Percentiles rank a stretch among this genome's conserved stretches.
These are phyloP conservation scores for Cephus nigrinus DNA, from an alignment of 2,888 invertebrate genomes.

Conservation along the genomic window DNA sequence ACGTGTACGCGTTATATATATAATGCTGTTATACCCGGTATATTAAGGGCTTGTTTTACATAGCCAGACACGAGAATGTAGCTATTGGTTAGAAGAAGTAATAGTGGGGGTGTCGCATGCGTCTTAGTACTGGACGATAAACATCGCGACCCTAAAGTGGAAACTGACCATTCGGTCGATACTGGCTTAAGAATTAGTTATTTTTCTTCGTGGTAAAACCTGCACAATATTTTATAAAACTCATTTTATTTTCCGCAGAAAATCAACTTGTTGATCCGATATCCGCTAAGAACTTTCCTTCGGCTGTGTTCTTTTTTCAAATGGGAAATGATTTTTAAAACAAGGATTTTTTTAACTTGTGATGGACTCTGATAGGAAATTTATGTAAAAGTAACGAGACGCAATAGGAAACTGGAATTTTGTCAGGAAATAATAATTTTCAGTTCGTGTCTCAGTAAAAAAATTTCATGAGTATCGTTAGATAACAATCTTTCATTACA, in stretches of 20 bases:
- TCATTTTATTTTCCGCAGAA: not conserved
- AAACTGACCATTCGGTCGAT: constrained; percentile 40
- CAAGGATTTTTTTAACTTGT: not conserved
- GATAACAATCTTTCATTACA: not conserved
- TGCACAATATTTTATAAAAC: not conserved
- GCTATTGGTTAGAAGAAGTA: constrained; percentile 11
- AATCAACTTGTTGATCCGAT: not conserved
- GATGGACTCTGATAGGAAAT: not conserved
- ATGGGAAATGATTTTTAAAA: not conserved
- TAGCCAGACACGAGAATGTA: constrained; percentile 21
- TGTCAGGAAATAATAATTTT: not conserved
- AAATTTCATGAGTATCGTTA: not conserved
- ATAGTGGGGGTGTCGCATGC: constrained; percentile 6
- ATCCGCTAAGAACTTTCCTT: not conserved
- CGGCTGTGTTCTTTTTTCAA: not conserved
- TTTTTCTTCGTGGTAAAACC: not conserved
- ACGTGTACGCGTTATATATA: not conserved
- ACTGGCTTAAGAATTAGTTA: constrained; percentile 14
- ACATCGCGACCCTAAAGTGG: constrained; percentile 32
- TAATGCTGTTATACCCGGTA: not conserved
- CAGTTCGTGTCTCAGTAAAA: not conserved
- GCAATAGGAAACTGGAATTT: not conserved
- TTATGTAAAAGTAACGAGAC: not conserved
- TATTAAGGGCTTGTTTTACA: constrained; percentile 26
- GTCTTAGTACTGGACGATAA: constrained; percentile 19